These are phyloP conservation scores for Bucco capensis DNA, from an alignment of 2,113 vertebrate genomes.

Conservation along the genomic window DNA sequence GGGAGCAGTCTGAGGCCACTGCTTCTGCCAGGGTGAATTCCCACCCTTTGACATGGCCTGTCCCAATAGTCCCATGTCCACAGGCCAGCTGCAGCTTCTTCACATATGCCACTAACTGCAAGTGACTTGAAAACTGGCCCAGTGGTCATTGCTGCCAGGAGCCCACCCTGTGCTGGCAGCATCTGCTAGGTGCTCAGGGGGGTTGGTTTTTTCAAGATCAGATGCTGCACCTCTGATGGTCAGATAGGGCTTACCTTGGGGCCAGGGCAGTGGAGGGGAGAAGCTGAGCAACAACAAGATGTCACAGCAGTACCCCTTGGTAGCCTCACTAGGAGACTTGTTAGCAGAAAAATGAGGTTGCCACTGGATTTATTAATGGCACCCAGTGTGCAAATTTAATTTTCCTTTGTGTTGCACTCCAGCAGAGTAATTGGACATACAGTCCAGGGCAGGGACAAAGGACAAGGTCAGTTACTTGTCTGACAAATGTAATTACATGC, in stretches of 20 bases:
- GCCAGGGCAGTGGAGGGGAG: not conserved
- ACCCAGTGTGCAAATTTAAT: too few relatives aligned
- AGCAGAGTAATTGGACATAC: too few relatives aligned
- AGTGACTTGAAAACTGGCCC: not conserved
- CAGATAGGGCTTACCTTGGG: not conserved
- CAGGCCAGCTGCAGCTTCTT: not conserved
- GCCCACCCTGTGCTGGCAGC: not conserved
- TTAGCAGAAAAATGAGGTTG: not conserved
- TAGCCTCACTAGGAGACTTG: not conserved
- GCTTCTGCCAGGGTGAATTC: not conserved
- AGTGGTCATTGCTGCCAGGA: not conserved
- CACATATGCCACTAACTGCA: not conserved
- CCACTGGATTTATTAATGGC: not conserved
- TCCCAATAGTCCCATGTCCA: not conserved
- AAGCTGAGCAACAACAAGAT: not conserved
- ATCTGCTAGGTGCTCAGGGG: too few relatives aligned
- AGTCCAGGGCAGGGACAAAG: too few relatives aligned
- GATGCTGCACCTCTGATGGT: not conserved
- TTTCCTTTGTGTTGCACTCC: too few relatives aligned
- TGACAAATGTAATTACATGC: too few relatives aligned
- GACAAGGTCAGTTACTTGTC: too few relatives aligned
- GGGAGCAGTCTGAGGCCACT: not conserved
- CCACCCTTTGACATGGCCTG: not conserved
- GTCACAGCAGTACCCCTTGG: not conserved
- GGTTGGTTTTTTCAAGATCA: rapidly evolving